A percentile compares a stretch with the other conserved stretches of the same genome.
phyloP scores from a whole-genome alignment of 2,888 invertebrate genomes.

The Biston stratarius region DNA sequence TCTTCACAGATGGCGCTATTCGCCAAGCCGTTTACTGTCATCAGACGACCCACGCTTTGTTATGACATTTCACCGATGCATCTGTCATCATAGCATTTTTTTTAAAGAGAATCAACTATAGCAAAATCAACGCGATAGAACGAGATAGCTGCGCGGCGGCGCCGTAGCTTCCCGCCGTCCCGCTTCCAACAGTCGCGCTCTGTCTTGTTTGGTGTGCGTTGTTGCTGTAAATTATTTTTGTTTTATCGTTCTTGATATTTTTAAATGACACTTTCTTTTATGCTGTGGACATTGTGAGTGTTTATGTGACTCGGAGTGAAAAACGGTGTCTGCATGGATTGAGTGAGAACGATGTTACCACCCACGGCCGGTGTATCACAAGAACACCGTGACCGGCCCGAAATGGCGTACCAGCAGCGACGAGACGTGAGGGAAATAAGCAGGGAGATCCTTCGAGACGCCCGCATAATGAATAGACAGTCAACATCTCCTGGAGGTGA shows the following conservation, averaged over 20 bases:
- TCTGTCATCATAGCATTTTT: constrained; percentile 72
- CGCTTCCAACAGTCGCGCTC: constrained; percentile 78
- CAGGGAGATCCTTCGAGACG: constrained; percentile 80
- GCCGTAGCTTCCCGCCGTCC: constrained; percentile 81
- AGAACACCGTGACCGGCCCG: constrained; percentile 81
- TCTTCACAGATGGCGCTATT: constrained; percentile 63
- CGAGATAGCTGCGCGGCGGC: constrained; percentile 74
- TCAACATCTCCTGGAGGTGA: constrained; percentile 83
- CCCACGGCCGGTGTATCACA: constrained; percentile 82
- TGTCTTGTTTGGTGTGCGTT: constrained; percentile 76
- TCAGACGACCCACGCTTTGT: constrained; percentile 78
- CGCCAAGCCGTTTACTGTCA: constrained; percentile 48
- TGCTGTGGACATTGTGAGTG: constrained; percentile 50
- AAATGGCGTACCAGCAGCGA: constrained; percentile 82
- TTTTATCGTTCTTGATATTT: constrained; percentile 53
- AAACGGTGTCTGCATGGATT: constrained; percentile 75
- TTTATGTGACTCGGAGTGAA: constrained; percentile 60
- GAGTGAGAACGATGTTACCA: constrained; percentile 81
- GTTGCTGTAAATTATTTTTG: constrained; percentile 64
- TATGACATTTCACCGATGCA: constrained; percentile 75
- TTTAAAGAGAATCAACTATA: constrained; percentile 62
- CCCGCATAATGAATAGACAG: constrained; percentile 75
- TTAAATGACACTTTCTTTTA: constrained; percentile 43
- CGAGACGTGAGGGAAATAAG: constrained; percentile 80
- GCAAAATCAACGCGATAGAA: constrained; percentile 49